Conservation (phyloP, 2,888 invertebrate genomes). For the Drosophila testacea region DNA sequence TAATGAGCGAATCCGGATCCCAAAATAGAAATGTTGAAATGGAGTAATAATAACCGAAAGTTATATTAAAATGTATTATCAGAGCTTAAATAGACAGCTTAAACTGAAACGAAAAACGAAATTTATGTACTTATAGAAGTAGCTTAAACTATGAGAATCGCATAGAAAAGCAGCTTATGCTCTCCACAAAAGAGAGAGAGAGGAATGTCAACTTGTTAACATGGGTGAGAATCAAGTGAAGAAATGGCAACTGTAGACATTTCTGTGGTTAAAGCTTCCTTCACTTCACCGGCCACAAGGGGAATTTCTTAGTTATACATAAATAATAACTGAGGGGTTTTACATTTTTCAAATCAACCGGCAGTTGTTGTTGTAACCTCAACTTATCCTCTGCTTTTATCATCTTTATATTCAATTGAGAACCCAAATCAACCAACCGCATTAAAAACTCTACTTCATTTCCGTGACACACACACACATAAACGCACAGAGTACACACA, state of each 20-base stretch:
- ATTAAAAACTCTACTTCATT: conserved; percentile 61
- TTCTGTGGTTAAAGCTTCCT: conserved; percentile 2
- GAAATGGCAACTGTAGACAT: conserved; percentile 2
- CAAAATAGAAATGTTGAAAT: conserved; percentile 5
- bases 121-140: neutral
- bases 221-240: neutral
- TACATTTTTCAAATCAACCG: conserved; percentile 5
- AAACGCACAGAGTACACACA: conserved; percentile 12
- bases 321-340: conserved; percentile 22
- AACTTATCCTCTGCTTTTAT: conserved; percentile 3
- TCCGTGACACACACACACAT: conserved; percentile 38
- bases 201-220: neutral
- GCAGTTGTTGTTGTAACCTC: conserved; percentile 4
- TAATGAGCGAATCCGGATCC: conserved; percentile 37
- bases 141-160: neutral
- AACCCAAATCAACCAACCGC: conserved; percentile 58
- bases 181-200: neutral
- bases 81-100: neutral
- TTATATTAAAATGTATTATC: conserved; percentile 8
- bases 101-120: neutral
- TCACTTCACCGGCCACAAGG: conserved; percentile 16
- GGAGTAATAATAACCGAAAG: conserved; percentile 17
- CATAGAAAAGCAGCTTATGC: neutral
- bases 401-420: conserved; percentile 51
- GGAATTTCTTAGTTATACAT: conserved; percentile 37